A percentile compares a stretch with the other conserved stretches of the same genome.
These are phyloP conservation scores for Cataglyphis livida DNA, from an alignment of 2,888 invertebrate genomes.

Conservation along the genomic window DNA sequence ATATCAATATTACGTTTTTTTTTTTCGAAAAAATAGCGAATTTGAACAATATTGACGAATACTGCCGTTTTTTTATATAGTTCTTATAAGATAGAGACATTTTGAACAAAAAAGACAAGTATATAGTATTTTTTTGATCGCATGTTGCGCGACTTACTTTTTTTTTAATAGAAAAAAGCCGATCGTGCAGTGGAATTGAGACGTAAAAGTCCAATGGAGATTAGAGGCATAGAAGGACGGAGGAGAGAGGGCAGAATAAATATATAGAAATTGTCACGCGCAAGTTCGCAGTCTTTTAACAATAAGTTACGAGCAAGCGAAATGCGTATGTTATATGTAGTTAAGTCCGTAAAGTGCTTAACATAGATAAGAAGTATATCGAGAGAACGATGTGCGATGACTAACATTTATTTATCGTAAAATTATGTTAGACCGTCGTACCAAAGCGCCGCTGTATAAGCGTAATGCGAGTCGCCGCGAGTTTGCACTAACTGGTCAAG, in stretches of 20 bases:
- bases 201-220: conserved; percentile 56
- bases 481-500: neutral
- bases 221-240: conserved; percentile 64
- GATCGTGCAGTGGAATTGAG: neutral
- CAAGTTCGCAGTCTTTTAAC: conserved; percentile 67
- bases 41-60: conserved; percentile 56
- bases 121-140: conserved; percentile 14
- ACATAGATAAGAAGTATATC: conserved; percentile 18
- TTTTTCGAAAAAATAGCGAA: conserved; percentile 15
- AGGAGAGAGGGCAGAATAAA: conserved; percentile 57
- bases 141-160: neutral
- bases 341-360: conserved; percentile 29
- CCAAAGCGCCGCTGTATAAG: conserved; percentile 25
- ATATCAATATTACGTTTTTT: conserved; percentile 11
- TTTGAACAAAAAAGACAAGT: neutral
- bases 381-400: conserved; percentile 22
- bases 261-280: conserved; percentile 61
- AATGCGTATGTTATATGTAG: neutral
- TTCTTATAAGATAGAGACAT: neutral
- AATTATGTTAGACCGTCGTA: conserved; percentile 37
- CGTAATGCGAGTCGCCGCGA: conserved; percentile 11
- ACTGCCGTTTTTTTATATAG: conserved; percentile 46
- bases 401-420: conserved; percentile 24
- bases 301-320: conserved; percentile 58
- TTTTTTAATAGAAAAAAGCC: neutral